A percentile compares a stretch with the other conserved stretches of the same genome.
Conservation (phyloP, 2,797 vertebrate species). For the Tenualosa thibaudeaui region DNA sequence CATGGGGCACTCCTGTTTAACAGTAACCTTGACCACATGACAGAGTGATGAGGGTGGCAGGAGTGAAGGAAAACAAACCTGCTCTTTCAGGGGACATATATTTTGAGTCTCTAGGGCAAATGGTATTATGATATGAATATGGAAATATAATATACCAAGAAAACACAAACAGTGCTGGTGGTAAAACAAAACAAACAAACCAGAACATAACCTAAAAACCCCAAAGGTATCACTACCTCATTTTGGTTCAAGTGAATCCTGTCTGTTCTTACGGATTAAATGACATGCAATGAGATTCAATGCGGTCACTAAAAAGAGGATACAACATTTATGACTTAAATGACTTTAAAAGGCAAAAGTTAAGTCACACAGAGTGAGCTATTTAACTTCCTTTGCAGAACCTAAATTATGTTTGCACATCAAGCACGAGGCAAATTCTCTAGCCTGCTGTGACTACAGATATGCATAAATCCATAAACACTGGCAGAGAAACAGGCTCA, state of each 20-base stretch:
- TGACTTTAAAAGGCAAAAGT: background rate
- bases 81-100: background rate
- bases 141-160: background rate
- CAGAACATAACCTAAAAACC: too few relatives aligned
- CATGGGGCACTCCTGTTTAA: background rate
- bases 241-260: background rate
- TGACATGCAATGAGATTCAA: background rate
- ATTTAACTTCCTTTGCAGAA: background rate
- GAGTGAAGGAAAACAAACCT: background rate
- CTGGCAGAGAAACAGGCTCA: background rate
- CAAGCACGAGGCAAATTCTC: background rate
- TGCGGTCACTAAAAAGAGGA: background rate
- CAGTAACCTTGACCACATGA: background rate
- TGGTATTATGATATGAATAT: background rate
- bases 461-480: background rate
- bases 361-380: background rate
- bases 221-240: background rate
- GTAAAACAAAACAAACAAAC: background rate
- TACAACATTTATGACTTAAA: background rate
- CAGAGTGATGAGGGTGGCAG: background rate
- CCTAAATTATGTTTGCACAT: background rate
- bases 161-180: background rate
- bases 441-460: background rate
- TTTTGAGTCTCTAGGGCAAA: background rate
- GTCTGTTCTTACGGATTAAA: background rate